phyloP scores from a whole-genome alignment of 2,113 vertebrate species.

The Trachemys scripta region DNA sequence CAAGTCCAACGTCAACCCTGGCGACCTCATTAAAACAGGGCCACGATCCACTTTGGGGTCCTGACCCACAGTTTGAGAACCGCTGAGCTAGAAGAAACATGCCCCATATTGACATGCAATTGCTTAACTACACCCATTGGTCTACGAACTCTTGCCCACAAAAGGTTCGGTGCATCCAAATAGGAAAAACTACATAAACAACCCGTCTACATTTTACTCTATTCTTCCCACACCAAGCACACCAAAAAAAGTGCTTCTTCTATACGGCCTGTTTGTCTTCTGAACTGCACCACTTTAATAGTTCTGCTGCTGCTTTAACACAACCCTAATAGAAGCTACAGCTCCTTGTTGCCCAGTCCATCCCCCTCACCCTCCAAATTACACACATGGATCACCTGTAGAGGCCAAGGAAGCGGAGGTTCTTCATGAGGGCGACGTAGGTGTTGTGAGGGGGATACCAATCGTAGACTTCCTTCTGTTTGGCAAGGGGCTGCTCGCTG shows the following conservation, averaged over 20 bases:
- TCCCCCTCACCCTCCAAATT: background rate
- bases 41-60: too few relatives aligned
- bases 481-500: slow-evolving; percentile 89
- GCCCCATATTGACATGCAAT: background rate
- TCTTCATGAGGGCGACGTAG: slow-evolving; percentile 90
- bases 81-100: background rate
- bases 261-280: accelerated
- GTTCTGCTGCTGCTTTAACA: background rate
- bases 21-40: too few relatives aligned
- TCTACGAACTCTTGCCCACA: background rate
- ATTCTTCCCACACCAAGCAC: background rate
- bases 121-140: background rate
- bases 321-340: background rate
- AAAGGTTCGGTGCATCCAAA: background rate
- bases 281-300: background rate
- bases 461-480: slow-evolving; percentile 87
- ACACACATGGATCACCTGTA: slow-evolving; percentile 85
- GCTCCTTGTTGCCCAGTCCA: background rate
- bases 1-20: too few relatives aligned
- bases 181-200: background rate
- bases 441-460: slow-evolving; percentile 96
- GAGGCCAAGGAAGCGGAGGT: slow-evolving; percentile 89
- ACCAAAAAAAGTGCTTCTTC: background rate
- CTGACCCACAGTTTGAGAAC: too few relatives aligned
- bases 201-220: background rate